phyloP scores from a whole-genome alignment of 2,888 invertebrate genomes.

The Morpho achilles region DNA sequence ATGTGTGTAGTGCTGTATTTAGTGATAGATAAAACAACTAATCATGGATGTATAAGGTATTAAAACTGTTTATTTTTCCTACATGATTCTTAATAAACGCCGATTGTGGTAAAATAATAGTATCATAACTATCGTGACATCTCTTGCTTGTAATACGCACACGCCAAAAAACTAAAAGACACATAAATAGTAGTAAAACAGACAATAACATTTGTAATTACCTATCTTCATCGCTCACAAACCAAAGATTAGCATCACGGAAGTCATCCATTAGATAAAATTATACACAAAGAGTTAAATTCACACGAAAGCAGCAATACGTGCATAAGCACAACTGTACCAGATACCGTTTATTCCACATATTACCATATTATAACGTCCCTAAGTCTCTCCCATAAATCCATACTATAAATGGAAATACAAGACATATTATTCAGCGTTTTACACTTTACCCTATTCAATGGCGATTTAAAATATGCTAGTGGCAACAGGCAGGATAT shows the following conservation, averaged over 20 bases:
- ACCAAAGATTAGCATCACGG: slow-evolving; percentile 10
- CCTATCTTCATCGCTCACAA: background rate
- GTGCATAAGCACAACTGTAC: slow-evolving; percentile 18
- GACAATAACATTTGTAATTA: background rate
- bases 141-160: background rate
- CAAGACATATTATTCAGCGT: slow-evolving; percentile 28
- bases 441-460: slow-evolving; percentile 30
- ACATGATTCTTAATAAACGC: no score
- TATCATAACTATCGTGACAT: no score
- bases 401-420: slow-evolving; percentile 28
- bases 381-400: slow-evolving; percentile 26
- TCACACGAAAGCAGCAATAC: slow-evolving; percentile 20
- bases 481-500: slow-evolving; percentile 26
- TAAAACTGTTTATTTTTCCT: no score
- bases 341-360: slow-evolving; percentile 18
- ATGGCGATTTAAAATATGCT: slow-evolving; percentile 30
- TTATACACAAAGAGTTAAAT: slow-evolving; percentile 17
- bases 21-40: no score
- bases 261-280: slow-evolving; percentile 13
- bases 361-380: slow-evolving; percentile 20
- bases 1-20: no score
- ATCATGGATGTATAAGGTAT: no score
- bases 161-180: background rate
- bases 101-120: no score
- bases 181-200: no score